These are phyloP conservation scores for Gerosis bhagava DNA, from an alignment of 2,888 invertebrate species.

Conservation along the genomic window DNA sequence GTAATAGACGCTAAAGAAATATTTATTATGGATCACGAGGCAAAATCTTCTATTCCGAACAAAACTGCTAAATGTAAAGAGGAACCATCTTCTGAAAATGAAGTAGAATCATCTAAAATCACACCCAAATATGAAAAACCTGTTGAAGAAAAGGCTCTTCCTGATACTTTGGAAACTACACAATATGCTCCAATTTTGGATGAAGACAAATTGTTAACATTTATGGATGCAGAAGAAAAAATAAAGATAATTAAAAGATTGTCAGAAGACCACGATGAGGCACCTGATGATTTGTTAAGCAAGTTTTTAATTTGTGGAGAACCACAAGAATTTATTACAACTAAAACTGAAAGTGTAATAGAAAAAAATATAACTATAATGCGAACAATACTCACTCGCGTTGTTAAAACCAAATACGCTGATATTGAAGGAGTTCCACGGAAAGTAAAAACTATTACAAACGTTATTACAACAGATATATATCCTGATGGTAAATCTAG, in stretches of 20 bases:
- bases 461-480: constrained; percentile 17
- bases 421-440: constrained; percentile 15
- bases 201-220: too few relatives aligned
- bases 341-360: constrained; percentile 11
- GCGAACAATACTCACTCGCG: constrained; percentile 14
- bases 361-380: constrained; percentile 11
- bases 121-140: too few relatives aligned
- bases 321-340: constrained; percentile 14
- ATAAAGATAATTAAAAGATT: constrained; percentile 13
- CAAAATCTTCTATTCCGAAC: background rate
- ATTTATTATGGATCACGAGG: too few relatives aligned
- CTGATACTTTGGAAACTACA: too few relatives aligned
- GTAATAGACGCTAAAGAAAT: too few relatives aligned
- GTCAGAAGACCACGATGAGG: constrained; percentile 16
- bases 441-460: constrained; percentile 18
- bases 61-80: background rate
- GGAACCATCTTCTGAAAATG: constrained; percentile 2
- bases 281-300: constrained; percentile 8
- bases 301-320: constrained; percentile 12
- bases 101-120: too few relatives aligned
- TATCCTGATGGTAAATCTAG: constrained; percentile 17
- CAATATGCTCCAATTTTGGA: too few relatives aligned
- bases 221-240: constrained; percentile 16
- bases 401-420: constrained; percentile 17
- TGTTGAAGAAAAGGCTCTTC: background rate